phyloP scores from a whole-genome alignment of 2,113 vertebrate genomes.

The Dromaius novaehollandiae region DNA sequence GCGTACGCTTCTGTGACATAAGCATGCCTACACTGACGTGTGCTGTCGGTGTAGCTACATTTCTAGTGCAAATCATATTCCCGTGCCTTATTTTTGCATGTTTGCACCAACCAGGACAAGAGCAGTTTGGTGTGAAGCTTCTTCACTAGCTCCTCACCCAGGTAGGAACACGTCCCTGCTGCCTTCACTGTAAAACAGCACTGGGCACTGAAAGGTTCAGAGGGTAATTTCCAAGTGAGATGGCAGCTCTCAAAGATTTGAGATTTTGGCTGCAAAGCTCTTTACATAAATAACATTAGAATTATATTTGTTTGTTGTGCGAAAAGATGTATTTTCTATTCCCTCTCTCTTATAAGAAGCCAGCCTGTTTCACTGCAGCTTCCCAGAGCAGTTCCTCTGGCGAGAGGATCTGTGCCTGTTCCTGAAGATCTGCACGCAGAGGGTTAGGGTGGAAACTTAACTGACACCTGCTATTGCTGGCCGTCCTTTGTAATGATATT shows the following conservation, averaged over 20 bases:
- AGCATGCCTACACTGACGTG: neutral
- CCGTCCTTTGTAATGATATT: neutral
- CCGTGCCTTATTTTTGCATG: neutral
- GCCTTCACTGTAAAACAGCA: neutral
- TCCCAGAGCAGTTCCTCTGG: neutral
- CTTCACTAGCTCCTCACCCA: neutral
- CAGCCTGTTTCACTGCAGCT: neutral
- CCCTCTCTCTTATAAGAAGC: neutral
- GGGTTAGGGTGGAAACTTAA: fast-evolving
- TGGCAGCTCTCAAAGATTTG: neutral
- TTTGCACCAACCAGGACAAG: fast-evolving
- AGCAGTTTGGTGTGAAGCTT: neutral
- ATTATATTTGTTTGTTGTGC: neutral
- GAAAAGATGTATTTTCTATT: neutral
- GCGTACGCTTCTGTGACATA: neutral
- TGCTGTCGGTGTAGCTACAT: neutral
- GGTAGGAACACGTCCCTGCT: neutral
- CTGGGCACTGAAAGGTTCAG: fast-evolving
- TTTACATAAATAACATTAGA: neutral
- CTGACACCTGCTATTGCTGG: neutral
- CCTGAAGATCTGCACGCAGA: neutral
- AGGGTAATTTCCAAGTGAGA: neutral
- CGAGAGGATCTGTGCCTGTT: fast-evolving
- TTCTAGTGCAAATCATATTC: neutral
- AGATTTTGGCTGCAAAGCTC: neutral